A percentile compares a stretch with the other conserved stretches of the same genome.
Conservation (phyloP, 2,797 vertebrate genomes). For the Nyctalus aviator region DNA sequence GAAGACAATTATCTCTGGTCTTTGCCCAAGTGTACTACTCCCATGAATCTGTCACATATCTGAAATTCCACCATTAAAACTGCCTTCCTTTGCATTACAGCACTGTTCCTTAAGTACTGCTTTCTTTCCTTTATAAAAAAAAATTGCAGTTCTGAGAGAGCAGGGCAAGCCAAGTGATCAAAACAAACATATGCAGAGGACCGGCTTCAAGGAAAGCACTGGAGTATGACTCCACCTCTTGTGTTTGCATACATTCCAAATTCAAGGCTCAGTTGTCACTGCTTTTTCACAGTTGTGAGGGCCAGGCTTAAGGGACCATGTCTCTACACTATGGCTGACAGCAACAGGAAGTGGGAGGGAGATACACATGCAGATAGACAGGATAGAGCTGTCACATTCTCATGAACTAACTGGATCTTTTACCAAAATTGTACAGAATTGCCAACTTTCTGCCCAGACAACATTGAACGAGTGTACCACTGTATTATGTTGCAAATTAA, state of each 20-base stretch:
- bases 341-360: neutral
- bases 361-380: neutral
- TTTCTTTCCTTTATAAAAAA: neutral
- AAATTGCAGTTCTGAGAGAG: neutral
- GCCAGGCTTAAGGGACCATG: neutral
- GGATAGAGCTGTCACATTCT: neutral
- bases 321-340: neutral
- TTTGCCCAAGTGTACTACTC: neutral
- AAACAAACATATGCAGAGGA: neutral
- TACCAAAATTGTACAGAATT: neutral
- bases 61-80: slow-evolving; percentile 16
- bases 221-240: neutral
- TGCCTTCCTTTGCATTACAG: neutral
- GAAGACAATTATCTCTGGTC: neutral
- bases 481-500: neutral
- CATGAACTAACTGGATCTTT: neutral
- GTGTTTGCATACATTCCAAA: neutral
- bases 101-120: neutral
- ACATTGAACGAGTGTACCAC: neutral
- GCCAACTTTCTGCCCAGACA: neutral
- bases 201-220: neutral
- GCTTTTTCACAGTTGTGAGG: neutral
- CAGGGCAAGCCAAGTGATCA: neutral
- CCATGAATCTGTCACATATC: neutral
- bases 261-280: neutral